A percentile compares a stretch with the other conserved stretches of the same genome.
phyloP scores from a whole-genome alignment of 37 sponge, comb jelly and placozoan species.

The Corticium candelabrum region DNA sequence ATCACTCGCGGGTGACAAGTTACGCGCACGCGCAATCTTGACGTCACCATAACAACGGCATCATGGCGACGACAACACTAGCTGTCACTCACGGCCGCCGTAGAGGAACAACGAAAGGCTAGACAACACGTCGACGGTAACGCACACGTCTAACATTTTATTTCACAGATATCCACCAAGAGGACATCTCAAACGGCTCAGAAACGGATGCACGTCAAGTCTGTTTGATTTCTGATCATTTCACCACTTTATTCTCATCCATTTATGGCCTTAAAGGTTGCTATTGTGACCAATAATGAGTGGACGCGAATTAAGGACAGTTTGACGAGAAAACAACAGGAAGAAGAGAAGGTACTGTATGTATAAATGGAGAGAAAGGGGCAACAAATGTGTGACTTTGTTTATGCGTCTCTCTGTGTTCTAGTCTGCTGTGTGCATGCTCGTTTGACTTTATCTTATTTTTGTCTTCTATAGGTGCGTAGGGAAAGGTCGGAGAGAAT shows the following conservation, averaged over 20 bases:
- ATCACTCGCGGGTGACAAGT: too few species aligned
- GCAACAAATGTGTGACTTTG: too few species aligned
- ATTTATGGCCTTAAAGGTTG: too few species aligned
- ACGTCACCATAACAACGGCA: too few species aligned
- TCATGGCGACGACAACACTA: background rate
- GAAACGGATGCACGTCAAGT: background rate
- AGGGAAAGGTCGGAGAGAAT: background rate
- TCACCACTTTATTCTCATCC: background rate
- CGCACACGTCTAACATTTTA: background rate
- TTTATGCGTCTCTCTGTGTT: too few species aligned
- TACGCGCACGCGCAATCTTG: too few species aligned
- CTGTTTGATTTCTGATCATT: background rate
- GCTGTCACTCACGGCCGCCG: background rate
- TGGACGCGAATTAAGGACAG: constrained; percentile 10
- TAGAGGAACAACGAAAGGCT: background rate
- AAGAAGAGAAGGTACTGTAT: constrained; percentile 2
- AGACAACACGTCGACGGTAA: background rate
- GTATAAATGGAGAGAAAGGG: background rate
- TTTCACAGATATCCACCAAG: background rate
- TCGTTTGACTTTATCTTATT: too few species aligned
- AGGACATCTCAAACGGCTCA: background rate
- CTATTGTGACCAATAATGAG: constrained; percentile 2
- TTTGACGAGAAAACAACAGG: background rate
- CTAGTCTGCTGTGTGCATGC: too few species aligned
- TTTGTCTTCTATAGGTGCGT: too few species aligned